These are phyloP conservation scores for Pangasius macronema DNA, from an alignment of 2,797 vertebrate species.

Conservation along the genomic window DNA sequence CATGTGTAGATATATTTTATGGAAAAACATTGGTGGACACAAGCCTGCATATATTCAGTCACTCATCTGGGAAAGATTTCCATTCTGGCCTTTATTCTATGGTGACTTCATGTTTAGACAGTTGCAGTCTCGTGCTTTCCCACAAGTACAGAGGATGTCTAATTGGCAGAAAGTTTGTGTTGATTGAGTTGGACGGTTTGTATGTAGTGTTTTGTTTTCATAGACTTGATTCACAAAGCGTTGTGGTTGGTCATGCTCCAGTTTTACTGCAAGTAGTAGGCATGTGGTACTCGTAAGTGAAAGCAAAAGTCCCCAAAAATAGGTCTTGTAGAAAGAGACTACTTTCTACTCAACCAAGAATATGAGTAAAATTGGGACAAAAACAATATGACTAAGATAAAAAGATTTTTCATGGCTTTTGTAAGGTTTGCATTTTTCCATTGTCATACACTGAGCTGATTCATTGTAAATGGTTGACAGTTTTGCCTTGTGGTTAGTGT, in stretches of 20 bases:
- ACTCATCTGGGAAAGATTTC: conserved; percentile 45
- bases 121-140: conserved; percentile 31
- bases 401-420: background rate
- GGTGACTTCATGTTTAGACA: conserved; percentile 55
- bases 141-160: conserved; percentile 27
- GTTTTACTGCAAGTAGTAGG: background rate
- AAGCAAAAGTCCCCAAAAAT: background rate
- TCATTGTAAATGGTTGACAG: background rate
- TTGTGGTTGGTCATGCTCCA: background rate
- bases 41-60: background rate
- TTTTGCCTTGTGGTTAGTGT: background rate
- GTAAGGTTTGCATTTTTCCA: background rate
- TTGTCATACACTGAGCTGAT: background rate
- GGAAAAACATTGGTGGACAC: background rate
- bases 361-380: background rate
- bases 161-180: conserved; percentile 2
- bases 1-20: background rate
- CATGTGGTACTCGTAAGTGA: background rate
- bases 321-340: background rate
- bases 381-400: background rate
- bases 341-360: background rate
- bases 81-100: conserved; percentile 38
- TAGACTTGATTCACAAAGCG: background rate
- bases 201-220: background rate
- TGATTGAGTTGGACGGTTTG: conserved; percentile 2